Conservation (phyloP, 2,797 vertebrate species). For the Microctenopoma lineatum region DNA sequence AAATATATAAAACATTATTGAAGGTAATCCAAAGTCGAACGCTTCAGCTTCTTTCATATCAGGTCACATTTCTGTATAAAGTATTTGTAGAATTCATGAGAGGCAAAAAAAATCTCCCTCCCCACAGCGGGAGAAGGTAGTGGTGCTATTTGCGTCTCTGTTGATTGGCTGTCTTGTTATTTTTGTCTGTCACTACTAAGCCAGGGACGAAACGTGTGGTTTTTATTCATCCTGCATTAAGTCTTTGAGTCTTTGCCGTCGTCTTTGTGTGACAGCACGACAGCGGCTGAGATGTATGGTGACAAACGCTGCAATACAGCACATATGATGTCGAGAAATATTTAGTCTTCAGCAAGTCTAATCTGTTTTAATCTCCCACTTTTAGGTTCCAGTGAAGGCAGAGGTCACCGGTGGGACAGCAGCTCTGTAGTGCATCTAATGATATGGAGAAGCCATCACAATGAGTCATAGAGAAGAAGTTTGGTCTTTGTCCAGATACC, state of each 20-base stretch:
- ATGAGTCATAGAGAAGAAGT: too few relatives aligned
- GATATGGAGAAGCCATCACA: too few relatives aligned
- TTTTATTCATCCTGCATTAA: not conserved
- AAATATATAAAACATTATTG: slow-evolving; percentile 1
- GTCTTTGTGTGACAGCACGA: too few relatives aligned
- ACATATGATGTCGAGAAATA: too few relatives aligned
- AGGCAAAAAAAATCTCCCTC: slow-evolving; percentile 5
- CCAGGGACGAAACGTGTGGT: not conserved
- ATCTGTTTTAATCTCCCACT: slow-evolving; percentile 19
- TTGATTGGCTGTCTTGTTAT: slow-evolving; percentile 18
- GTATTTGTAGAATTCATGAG: slow-evolving; percentile 7
- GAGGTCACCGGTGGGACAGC: not conserved
- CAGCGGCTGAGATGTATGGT: too few relatives aligned
- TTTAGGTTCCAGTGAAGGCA: not conserved
- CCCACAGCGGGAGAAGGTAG: slow-evolving; percentile 7
- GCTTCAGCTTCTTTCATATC: slow-evolving; percentile 2
- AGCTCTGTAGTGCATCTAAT: not conserved
- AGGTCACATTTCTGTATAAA: slow-evolving; percentile 23
- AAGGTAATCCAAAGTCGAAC: slow-evolving; percentile 39
- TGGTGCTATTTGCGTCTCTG: slow-evolving; percentile 28
- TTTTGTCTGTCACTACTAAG: slow-evolving; percentile 22
- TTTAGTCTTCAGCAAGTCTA: not conserved
- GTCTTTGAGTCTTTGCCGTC: too few relatives aligned
- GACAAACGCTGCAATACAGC: too few relatives aligned
- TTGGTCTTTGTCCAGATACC: too few relatives aligned